Evolutionary conservation across 2,888 invertebrate genomes (phyloP), one percentile per base, ranked within the genome.

Genomic region (Eupelmus urozonus): DNA sequence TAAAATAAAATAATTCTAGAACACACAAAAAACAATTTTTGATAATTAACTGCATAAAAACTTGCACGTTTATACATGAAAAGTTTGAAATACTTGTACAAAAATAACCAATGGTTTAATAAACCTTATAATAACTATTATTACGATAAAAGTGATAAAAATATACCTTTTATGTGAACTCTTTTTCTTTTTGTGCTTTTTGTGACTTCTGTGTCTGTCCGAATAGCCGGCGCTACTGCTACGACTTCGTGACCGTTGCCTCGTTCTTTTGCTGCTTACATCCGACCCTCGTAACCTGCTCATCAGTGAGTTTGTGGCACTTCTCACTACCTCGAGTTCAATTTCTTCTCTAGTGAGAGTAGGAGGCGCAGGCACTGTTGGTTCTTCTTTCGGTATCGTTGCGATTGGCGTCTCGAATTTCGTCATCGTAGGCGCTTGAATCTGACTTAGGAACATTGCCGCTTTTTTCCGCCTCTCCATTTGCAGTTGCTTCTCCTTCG

Each of bases 381-480:
- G 87, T 20, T 85, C 87, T 42, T 72, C 29, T 2, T 23, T 63
- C 11, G 79, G 4, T 60, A 76, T 72, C 0, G 67, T 27, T 3
- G 77, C 65, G 1, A 65, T 9, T 1, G 70, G 49, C 2, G 65
- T 65, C n/a, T 81, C 57, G 1, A 63, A 45, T 59, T 85, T 85
- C 1, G 73, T 20, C 9, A 82, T 29, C 5, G 80, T 59, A 1
- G 87, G 85, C 2, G 86, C 59, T 83, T 89, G 91, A 65, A 93
- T 89, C 75, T 92, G 91, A 86, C 91, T 92, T 11, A 96, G 92
- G 89, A 97, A 97, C 86, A 95, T 95, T 11, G 96, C 94, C 0
- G 96, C 97, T 83, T 95, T 94, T 29, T 93, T 93, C 82, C 96
- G 94, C 0, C 97, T 90, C 87, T 96, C 96, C 82, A 93, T 86